These are phyloP conservation scores for Chunga burmeisteri DNA, from an alignment of 2,113 vertebrate species.

Conservation along the genomic window DNA sequence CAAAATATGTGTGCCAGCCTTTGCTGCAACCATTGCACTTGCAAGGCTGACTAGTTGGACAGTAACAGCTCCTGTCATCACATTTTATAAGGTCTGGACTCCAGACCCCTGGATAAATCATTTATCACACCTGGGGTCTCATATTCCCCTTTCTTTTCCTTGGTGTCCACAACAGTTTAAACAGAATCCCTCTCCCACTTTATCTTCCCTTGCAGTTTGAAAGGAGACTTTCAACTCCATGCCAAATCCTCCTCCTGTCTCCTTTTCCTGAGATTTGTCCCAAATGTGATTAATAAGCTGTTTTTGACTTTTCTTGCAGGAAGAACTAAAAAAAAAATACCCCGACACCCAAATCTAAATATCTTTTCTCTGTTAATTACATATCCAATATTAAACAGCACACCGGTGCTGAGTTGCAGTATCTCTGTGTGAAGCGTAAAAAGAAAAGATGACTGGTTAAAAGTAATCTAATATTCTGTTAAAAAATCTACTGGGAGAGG, in stretches of 20 bases:
- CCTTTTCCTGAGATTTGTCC: conserved; percentile 22
- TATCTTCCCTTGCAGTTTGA: background rate
- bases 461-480: conserved; percentile 52
- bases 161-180: background rate
- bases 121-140: background rate
- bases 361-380: conserved; percentile 42
- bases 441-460: conserved; percentile 17
- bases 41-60: background rate
- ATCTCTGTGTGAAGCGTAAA: background rate
- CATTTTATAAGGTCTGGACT: background rate
- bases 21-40: background rate
- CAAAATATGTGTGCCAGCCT: rapidly evolving
- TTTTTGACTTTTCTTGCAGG: conserved; percentile 5
- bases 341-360: conserved; percentile 1
- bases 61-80: background rate
- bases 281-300: conserved; percentile 35
- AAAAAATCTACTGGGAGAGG: background rate
- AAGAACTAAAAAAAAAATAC: background rate
- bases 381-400: conserved; percentile 50
- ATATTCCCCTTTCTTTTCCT: background rate
- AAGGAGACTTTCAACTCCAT: background rate
- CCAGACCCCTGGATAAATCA: background rate
- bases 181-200: background rate
- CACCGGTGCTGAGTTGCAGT: conserved; percentile 34
- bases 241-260: conserved; percentile 21